These are phyloP conservation scores for Caenorhabditis sp. DNA, from an alignment of 2,888 invertebrate species.

Conservation along the genomic window DNA sequence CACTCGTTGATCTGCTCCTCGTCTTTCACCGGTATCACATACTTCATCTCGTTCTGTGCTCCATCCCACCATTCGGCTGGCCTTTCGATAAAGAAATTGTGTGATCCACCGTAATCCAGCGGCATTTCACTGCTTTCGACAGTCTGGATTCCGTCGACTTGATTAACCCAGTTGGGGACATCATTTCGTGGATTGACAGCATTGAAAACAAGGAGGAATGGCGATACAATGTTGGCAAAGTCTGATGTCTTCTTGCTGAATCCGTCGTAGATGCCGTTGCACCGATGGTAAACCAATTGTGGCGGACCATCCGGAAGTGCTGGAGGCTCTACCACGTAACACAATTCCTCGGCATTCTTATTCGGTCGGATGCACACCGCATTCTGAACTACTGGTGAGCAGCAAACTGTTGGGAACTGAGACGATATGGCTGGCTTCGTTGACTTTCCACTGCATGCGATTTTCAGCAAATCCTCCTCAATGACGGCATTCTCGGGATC, in stretches of 20 bases:
- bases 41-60: constrained; percentile 63
- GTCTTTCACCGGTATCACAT: constrained; percentile 26
- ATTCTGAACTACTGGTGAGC: constrained; percentile 67
- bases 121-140: constrained; percentile 71
- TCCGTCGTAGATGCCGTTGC: constrained; percentile 76
- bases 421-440: constrained; percentile 71
- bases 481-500: constrained; percentile 65
- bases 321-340: constrained; percentile 64
- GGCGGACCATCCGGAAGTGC: constrained; percentile 17
- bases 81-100: constrained; percentile 62
- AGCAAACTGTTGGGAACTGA: constrained; percentile 72
- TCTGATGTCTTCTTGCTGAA: constrained; percentile 68
- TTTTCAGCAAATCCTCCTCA: constrained; percentile 69
- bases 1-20: constrained; percentile 55
- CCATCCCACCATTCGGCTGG: constrained; percentile 69
- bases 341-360: constrained; percentile 51
- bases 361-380: constrained; percentile 71
- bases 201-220: constrained; percentile 71
- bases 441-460: constrained; percentile 74
- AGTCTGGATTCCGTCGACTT: constrained; percentile 67
- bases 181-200: constrained; percentile 55
- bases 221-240: constrained; percentile 72
- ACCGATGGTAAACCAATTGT: constrained; percentile 72
- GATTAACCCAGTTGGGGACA: constrained; percentile 56
- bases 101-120: constrained; percentile 78